Conservation (phyloP, 1,140 invertebrate species). For the Macrobrachium nipponense region DNA sequence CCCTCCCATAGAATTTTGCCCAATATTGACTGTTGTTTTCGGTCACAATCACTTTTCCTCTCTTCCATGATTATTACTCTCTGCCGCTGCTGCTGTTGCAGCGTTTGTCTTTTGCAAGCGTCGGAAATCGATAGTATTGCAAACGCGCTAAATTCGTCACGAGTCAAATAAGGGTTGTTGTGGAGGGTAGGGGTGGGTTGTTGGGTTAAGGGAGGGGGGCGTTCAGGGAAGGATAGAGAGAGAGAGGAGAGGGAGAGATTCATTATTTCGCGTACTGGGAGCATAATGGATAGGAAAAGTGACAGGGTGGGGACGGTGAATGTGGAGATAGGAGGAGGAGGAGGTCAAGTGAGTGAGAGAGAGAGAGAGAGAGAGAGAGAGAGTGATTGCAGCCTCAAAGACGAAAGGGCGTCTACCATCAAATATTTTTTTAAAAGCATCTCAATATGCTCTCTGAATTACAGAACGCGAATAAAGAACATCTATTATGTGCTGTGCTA, state of each 20-base stretch:
- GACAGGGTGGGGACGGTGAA: background rate
- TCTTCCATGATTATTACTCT: no score
- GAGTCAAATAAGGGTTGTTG: background rate
- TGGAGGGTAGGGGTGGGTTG: background rate
- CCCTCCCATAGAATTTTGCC: no score
- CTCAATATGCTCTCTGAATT: background rate
- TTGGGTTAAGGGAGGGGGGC: background rate
- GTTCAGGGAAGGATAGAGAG: background rate
- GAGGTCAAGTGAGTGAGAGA: background rate
- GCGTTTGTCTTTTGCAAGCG: no score
- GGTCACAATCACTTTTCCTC: no score
- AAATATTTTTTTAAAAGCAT: constrained; percentile 37
- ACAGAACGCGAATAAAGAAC: no score
- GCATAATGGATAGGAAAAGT: background rate
- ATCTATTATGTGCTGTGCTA: no score
- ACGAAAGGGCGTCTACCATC: constrained; percentile 3
- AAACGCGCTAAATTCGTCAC: background rate
- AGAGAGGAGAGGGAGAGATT: background rate
- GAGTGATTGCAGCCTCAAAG: background rate
- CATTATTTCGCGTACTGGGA: background rate
- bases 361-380: constrained; percentile 10
- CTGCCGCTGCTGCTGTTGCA: no score
- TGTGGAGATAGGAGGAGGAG: background rate
- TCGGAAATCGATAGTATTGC: no score
- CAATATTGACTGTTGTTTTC: no score